A percentile compares a stretch with the other conserved stretches of the same genome.
Evolutionary conservation across 1,140 invertebrate species (phyloP).

Genomic region (Caerostris extrusa): DNA sequence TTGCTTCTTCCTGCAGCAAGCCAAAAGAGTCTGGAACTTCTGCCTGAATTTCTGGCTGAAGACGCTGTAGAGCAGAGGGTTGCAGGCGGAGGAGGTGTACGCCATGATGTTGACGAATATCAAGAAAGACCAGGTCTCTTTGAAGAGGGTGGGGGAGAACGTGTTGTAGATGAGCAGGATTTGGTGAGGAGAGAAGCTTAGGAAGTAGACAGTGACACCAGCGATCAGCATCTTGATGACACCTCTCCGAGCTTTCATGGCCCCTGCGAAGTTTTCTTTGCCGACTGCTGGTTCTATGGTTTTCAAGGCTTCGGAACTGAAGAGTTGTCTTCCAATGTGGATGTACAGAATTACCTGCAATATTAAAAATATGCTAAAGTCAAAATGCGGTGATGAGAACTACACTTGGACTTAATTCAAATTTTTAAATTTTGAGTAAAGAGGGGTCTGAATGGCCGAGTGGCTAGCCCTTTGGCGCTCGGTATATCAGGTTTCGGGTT

Average conservation of each 20-base stretch:
- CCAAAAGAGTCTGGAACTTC: constrained; percentile 81
- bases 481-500: too few species aligned
- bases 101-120: constrained; percentile 81
- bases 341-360: constrained; percentile 81
- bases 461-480: too few species aligned
- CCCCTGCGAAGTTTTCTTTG: constrained; percentile 79
- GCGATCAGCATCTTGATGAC: constrained; percentile 83
- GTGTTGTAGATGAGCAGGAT: constrained; percentile 81
- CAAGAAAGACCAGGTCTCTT: constrained; percentile 80
- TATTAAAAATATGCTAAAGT: background rate
- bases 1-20: constrained; percentile 74
- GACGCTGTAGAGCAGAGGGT: constrained; percentile 82
- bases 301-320: constrained; percentile 77
- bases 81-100: constrained; percentile 82
- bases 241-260: constrained; percentile 80
- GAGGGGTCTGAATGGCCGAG: too few species aligned
- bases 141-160: constrained; percentile 79
- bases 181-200: constrained; percentile 82
- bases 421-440: too few species aligned
- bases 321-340: constrained; percentile 80
- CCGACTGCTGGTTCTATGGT: constrained; percentile 78
- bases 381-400: too few species aligned
- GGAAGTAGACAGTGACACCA: constrained; percentile 81
- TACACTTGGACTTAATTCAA: too few species aligned
- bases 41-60: constrained; percentile 82